Percentiles rank a stretch among this genome's conserved stretches.
Evolutionary conservation across 2,888 invertebrate species (phyloP).

Genomic region (Dermolepida albohirtum): DNA sequence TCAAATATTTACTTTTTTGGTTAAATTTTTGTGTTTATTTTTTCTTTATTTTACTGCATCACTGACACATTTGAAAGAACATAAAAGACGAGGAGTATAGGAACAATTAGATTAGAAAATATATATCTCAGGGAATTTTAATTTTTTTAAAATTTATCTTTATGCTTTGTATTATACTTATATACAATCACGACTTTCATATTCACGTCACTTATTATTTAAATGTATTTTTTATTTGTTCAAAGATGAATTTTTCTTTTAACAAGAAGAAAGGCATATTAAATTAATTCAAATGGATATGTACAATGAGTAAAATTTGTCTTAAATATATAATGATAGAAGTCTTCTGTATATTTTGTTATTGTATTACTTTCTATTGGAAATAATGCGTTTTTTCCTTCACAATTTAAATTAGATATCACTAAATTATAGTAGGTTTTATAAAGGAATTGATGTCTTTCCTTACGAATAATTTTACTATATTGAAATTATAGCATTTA

Average conservation of each 20-base stretch:
- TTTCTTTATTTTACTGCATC: constrained; percentile 31
- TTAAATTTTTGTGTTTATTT: background rate
- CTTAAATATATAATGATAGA: constrained; percentile 33
- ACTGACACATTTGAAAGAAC: constrained; percentile 2
- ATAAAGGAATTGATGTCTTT: constrained; percentile 14
- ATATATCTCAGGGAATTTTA: constrained; percentile 17
- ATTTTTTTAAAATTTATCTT: constrained; percentile 21
- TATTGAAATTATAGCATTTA: constrained; percentile 24
- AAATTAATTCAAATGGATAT: constrained; percentile 35
- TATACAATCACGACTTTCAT: constrained; percentile 29
- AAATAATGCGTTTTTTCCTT: constrained; percentile 16
- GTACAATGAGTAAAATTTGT: constrained; percentile 37
- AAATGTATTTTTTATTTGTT: constrained; percentile 2
- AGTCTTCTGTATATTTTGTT: constrained; percentile 38
- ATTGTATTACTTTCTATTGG: constrained; percentile 30
- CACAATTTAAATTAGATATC: constrained; percentile 27
- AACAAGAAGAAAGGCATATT: constrained; percentile 9
- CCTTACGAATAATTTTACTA: constrained; percentile 6
- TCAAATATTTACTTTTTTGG: background rate
- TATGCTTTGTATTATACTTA: constrained; percentile 25
- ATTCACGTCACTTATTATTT: too few relatives aligned
- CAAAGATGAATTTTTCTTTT: constrained; percentile 29
- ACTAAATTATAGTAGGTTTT: constrained; percentile 20
- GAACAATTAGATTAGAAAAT: constrained; percentile 42
- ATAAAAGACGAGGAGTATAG: constrained; percentile 33